These are phyloP conservation scores for Pogonophryne albipinna DNA, from an alignment of 2,797 vertebrate species.

Conservation along the genomic window DNA sequence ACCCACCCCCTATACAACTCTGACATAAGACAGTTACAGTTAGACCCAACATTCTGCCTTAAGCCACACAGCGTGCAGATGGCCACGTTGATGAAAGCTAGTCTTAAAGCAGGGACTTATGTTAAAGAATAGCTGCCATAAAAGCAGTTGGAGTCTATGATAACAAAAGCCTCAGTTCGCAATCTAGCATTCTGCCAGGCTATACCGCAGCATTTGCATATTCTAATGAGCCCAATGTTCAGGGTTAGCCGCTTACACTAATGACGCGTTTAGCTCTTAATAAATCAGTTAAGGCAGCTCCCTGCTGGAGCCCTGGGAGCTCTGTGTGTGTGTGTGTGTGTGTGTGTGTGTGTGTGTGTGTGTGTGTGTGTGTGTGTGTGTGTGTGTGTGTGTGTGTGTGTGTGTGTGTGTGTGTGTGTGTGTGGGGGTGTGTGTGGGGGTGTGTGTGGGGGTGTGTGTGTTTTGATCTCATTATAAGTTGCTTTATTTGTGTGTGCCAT, in stretches of 20 bases:
- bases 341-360: constrained; percentile 15
- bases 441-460: neutral
- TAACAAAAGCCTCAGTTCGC: constrained; percentile 67
- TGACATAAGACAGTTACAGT: constrained; percentile 57
- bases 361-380: neutral
- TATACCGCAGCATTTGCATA: constrained; percentile 78
- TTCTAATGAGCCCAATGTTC: constrained; percentile 84
- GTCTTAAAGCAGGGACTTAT: constrained; percentile 61
- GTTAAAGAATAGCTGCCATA: constrained; percentile 71
- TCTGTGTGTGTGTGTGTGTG: constrained; percentile 16
- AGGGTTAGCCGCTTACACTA: constrained; percentile 85
- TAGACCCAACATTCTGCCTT: constrained; percentile 35
- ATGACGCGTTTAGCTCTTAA: constrained; percentile 86
- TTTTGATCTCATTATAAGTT: constrained; percentile 34
- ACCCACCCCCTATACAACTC: constrained; percentile 18
- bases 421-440: neutral
- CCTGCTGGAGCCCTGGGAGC: constrained; percentile 69
- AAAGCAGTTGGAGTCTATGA: constrained; percentile 62
- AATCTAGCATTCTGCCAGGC: constrained; percentile 55
- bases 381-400: neutral
- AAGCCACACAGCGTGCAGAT: constrained; percentile 65
- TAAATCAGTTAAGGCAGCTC: constrained; percentile 86
- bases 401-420: neutral
- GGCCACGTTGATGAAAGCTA: constrained; percentile 71
- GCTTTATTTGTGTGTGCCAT: constrained; percentile 39